Percentiles rank a stretch among this genome's conserved stretches.
phyloP scores from a whole-genome alignment of 2,888 invertebrate genomes.

The Watsonalla cultraria region DNA sequence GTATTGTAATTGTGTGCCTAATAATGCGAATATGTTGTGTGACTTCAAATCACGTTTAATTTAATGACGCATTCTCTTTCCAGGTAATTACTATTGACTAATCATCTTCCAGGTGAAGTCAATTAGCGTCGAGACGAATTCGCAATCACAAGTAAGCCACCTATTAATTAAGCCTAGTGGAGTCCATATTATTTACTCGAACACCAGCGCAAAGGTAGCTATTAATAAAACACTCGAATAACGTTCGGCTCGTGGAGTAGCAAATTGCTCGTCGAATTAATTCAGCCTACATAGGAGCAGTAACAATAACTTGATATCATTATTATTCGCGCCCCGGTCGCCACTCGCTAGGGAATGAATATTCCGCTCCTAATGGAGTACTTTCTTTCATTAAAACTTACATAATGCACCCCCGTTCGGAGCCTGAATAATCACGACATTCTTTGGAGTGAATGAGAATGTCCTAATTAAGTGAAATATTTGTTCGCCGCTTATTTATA shows the following conservation, averaged over 20 bases:
- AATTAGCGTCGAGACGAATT: no score
- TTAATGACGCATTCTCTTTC: no score
- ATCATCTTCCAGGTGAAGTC: no score
- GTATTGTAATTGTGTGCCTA: no score
- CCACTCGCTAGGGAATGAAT: constrained; percentile 45
- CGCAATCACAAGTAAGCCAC: no score
- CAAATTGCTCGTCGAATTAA: constrained; percentile 50
- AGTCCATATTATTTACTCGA: not conserved
- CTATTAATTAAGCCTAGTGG: not conserved
- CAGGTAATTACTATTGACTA: no score
- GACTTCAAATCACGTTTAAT: no score
- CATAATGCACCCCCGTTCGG: constrained; percentile 42
- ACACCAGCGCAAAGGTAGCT: not conserved
- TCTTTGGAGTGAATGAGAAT: constrained; percentile 36
- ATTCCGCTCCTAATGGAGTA: constrained; percentile 51
- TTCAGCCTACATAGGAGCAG: constrained; percentile 45
- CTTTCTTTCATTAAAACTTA: constrained; percentile 60
- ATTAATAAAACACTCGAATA: not conserved
- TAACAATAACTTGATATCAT: constrained; percentile 56
- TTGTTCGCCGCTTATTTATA: constrained; percentile 9
- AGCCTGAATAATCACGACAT: constrained; percentile 46
- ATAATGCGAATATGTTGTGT: no score
- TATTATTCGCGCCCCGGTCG: constrained; percentile 38
- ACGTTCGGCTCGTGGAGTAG: constrained; percentile 8
- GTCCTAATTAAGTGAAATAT: constrained; percentile 31